These are phyloP conservation scores for Heliconius hermathena DNA, from an alignment of 1,140 invertebrate species.

Conservation along the genomic window DNA sequence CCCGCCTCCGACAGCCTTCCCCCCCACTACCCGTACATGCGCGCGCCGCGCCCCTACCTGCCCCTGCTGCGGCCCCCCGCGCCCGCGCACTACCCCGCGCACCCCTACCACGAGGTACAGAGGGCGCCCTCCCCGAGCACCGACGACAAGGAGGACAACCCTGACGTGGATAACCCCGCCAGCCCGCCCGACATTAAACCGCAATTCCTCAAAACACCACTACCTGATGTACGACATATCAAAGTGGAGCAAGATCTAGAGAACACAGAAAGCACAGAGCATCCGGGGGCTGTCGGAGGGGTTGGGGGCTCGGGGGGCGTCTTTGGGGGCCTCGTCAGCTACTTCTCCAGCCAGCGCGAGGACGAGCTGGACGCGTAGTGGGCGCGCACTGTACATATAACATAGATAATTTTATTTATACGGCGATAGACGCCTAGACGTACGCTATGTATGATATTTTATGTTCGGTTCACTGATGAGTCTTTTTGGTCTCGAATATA, in stretches of 20 bases:
- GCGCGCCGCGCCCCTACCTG: constrained; percentile 42
- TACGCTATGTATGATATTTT: constrained; percentile 67
- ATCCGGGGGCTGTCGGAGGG: constrained; percentile 72
- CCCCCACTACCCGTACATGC: constrained; percentile 44
- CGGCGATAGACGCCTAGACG: constrained; percentile 50
- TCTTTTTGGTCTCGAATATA: constrained; percentile 77
- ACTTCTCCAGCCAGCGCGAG: constrained; percentile 92
- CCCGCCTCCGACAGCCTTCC: constrained; percentile 41
- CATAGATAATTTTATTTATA: constrained; percentile 76
- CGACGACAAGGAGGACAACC: constrained; percentile 27
- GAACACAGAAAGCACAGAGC: not conserved
- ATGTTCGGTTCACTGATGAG: constrained; percentile 57
- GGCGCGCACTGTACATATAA: constrained; percentile 58
- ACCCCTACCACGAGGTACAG: constrained; percentile 53
- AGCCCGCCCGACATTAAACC: constrained; percentile 47
- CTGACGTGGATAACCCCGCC: constrained; percentile 26
- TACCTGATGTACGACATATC: constrained; percentile 36
- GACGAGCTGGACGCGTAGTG: constrained; percentile 83
- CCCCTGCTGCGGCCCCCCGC: constrained; percentile 32
- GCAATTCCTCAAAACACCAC: constrained; percentile 33
- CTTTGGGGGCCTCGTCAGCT: constrained; percentile 93
- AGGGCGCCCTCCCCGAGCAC: not conserved
- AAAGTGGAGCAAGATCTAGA: constrained; percentile 68
- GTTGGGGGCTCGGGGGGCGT: constrained; percentile 85
- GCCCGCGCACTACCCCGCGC: constrained; percentile 49